phyloP scores from a whole-genome alignment of 2,797 vertebrate species.

The Melanotaenia trifasciata region DNA sequence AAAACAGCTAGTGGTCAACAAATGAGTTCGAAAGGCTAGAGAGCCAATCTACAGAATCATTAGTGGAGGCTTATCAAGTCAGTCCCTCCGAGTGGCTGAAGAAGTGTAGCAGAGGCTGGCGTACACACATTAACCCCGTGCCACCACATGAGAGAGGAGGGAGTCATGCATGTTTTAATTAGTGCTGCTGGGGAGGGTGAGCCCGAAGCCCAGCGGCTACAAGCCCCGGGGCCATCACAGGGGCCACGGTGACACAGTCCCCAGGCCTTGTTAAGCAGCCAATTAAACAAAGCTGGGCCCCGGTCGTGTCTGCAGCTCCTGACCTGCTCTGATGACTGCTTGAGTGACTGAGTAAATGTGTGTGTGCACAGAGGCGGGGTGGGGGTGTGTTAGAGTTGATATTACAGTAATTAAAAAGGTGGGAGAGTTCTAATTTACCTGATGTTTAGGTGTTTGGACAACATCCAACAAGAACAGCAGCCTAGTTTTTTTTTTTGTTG shows the following conservation, averaged over 20 bases:
- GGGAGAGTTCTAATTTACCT: constrained; percentile 58
- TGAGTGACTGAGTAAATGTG: constrained; percentile 39
- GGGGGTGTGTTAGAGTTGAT: constrained; percentile 51
- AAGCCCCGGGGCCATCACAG: constrained; percentile 61
- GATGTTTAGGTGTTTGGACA: constrained; percentile 46
- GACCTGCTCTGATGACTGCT: constrained; percentile 66
- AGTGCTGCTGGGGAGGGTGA: constrained; percentile 65
- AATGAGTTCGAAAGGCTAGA: constrained; percentile 26
- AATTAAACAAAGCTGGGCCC: constrained; percentile 76
- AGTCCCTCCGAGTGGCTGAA: constrained; percentile 33
- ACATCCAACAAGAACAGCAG: constrained; percentile 17
- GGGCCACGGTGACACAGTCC: constrained; percentile 65
- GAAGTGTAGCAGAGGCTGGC: constrained; percentile 53
- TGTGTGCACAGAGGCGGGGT: background rate
- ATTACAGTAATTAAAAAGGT: constrained; percentile 65
- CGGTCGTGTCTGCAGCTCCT: constrained; percentile 56
- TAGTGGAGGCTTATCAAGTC: constrained; percentile 62
- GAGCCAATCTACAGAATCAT: constrained; percentile 59
- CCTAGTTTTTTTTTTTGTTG: background rate
- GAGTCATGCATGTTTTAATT: constrained; percentile 77
- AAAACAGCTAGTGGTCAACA: constrained; percentile 38
- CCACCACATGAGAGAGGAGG: constrained; percentile 55
- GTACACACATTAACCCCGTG: constrained; percentile 76
- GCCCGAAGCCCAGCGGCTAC: constrained; percentile 51
- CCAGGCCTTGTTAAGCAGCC: constrained; percentile 76